Evolutionary conservation across 2,113 vertebrate genomes (phyloP), one percentile per base, ranked within the genome.

Genomic region (Leptobrachium leishanense): DNA sequence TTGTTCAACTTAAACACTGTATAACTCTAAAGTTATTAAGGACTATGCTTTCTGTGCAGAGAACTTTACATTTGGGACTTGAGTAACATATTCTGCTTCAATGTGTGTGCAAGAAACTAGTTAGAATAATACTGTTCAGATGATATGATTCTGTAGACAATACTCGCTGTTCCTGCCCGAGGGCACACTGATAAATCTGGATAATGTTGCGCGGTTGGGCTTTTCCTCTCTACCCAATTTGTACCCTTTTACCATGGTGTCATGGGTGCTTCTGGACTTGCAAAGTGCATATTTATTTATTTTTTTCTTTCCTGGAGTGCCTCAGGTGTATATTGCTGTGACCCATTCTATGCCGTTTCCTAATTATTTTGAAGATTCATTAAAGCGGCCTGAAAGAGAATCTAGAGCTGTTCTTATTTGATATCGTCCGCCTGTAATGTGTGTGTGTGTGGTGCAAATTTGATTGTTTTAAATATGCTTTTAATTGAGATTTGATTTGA

Each of bases 291-390:
- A 31, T 43, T 86, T 1, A 31, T 31, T 31, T 31, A 1, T 31
- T 31, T 31, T 31, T 31, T 75, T 82, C 89, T 81, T 90, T 84
- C 85, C 89, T 86, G 74, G 87, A 92, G 91, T 92, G 91, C 91
- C 91, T 92, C 90, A 87, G 85, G 90, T 83, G 73, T 88, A 82
- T 82, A 83, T 82, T 89, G 86, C 90, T 92, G 86, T 85, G 77
- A 84, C 82, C 85, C 88, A 88, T 89, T 90, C 91, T 87, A 90
- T 85, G 88, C 85, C 31, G 46, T 50, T 50, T 67, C 86, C 82
- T 83, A 84, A 88, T 86, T 82, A 86, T 90, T 90, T 85, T 88
- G 82, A 86, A 88, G 84, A 89, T 88, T 87, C 90, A 89, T 87
- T 88, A 81, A 88, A 87, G 82, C 87, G 87, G 86, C 84, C 72